These are phyloP conservation scores for Hoplodrina blanda DNA, from an alignment of 2,888 invertebrate genomes.

Conservation along the genomic window DNA sequence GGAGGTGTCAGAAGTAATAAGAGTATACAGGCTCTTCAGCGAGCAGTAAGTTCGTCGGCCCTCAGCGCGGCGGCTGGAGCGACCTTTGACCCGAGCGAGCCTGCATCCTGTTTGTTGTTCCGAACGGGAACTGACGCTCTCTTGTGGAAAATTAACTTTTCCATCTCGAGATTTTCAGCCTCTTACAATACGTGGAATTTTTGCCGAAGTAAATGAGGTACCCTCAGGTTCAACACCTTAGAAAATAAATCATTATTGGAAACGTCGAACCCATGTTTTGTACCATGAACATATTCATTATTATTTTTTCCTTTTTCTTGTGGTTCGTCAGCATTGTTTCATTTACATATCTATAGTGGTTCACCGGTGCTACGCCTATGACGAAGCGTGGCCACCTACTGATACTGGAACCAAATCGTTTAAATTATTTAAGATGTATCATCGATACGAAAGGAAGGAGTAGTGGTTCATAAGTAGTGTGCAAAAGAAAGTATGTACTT, in stretches of 20 bases:
- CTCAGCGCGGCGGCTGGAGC: slow-evolving; percentile 40
- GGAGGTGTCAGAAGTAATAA: slow-evolving; percentile 49
- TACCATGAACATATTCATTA: slow-evolving; percentile 4
- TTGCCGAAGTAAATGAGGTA: slow-evolving; percentile 13
- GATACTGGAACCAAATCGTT: too few relatives aligned
- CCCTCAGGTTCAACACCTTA: slow-evolving; percentile 18
- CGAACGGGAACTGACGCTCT: slow-evolving; percentile 34
- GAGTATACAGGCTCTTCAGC: slow-evolving; percentile 28
- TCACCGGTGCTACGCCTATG: too few relatives aligned
- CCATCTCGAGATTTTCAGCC: slow-evolving; percentile 23
- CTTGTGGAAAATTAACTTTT: slow-evolving; percentile 56
- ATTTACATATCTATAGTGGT: slow-evolving; percentile 5
- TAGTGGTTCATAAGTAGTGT: too few relatives aligned
- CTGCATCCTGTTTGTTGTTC: slow-evolving; percentile 62
- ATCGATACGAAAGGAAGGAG: too few relatives aligned
- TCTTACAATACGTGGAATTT: slow-evolving; percentile 24
- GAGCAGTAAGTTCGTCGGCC: slow-evolving; percentile 65
- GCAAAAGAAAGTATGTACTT: too few relatives aligned
- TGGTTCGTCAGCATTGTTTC: slow-evolving; percentile 3
- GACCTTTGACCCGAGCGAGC: slow-evolving; percentile 71
- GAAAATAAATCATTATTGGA: slow-evolving; percentile 38
- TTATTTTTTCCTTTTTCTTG: slow-evolving; percentile 2
- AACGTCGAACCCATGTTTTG: slow-evolving; percentile 36
- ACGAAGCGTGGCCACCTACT: too few relatives aligned
- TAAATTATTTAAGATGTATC: too few relatives aligned